Evolutionary conservation across 2,113 vertebrate species (phyloP).

Genomic region (Mesembrinibis cayennensis): DNA sequence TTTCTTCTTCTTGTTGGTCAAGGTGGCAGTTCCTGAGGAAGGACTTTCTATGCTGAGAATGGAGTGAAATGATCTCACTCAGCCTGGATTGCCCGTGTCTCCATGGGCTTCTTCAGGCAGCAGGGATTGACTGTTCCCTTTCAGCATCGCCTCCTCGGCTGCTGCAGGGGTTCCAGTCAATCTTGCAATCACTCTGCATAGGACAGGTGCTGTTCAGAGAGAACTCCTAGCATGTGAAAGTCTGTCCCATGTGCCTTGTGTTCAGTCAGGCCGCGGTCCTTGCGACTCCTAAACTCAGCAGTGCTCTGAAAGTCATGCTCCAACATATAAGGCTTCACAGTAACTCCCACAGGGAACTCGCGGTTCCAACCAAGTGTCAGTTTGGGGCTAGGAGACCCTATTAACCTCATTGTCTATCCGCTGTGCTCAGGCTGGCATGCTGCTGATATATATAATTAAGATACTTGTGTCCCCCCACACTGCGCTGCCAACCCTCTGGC

Average conservation of each 20-base stretch:
- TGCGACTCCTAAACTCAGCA: neutral
- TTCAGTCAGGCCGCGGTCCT: neutral
- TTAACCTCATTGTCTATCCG: no score
- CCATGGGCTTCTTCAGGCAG: neutral
- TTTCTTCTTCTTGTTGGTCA: neutral
- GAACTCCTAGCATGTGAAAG: neutral
- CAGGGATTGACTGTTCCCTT: neutral
- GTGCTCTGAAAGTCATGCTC: neutral
- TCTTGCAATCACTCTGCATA: neutral
- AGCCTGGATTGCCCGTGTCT: rapidly evolving
- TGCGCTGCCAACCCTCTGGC: neutral
- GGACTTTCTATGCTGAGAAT: neutral
- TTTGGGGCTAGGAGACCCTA: neutral
- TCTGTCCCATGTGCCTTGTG: neutral
- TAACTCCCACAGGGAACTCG: no score
- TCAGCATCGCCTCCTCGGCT: neutral
- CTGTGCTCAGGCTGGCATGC: neutral
- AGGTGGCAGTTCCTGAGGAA: neutral
- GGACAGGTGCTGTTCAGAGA: neutral
- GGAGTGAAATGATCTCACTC: neutral
- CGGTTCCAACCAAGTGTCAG: neutral
- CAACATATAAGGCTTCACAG: no score
- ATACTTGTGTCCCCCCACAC: neutral
- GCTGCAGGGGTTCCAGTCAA: neutral
- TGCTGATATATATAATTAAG: neutral